These are phyloP conservation scores for Hypotaenidia philippensis DNA, from an alignment of 2,797 vertebrate species.

Conservation along the genomic window DNA sequence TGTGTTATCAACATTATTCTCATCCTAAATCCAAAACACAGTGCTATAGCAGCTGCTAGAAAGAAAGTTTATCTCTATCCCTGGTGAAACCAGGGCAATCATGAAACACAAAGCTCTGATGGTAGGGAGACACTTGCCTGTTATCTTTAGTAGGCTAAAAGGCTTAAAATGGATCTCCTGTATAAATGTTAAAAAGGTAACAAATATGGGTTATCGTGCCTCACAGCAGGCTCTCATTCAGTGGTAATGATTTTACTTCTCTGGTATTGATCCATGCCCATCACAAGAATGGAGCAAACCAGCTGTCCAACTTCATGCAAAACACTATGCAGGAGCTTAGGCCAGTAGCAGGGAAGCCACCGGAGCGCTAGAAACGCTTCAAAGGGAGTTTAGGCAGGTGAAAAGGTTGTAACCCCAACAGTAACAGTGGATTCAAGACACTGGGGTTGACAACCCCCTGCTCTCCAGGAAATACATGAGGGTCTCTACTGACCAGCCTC, in stretches of 20 bases:
- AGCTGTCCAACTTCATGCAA: background rate
- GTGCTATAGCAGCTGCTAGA: no score
- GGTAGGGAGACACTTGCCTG: background rate
- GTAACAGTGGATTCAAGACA: background rate
- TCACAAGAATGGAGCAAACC: background rate
- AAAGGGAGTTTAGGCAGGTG: background rate
- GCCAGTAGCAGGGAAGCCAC: background rate
- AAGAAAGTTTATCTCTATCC: no score
- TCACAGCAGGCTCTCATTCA: background rate
- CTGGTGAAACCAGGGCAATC: background rate
- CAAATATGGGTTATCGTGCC: background rate
- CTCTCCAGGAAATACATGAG: background rate
- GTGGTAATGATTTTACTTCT: constrained; percentile 25
- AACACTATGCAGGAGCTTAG: background rate
- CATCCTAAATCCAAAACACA: no score
- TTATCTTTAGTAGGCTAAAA: constrained; percentile 2
- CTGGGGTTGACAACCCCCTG: fast-evolving
- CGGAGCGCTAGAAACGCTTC: background rate
- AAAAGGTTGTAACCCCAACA: background rate
- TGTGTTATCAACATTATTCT: no score
- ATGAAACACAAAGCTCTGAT: background rate
- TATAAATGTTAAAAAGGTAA: background rate
- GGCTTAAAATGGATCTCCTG: constrained; percentile 19
- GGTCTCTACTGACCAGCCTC: background rate
- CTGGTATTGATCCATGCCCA: background rate